A percentile compares a stretch with the other conserved stretches of the same genome.
These are phyloP conservation scores for Mobula hypostoma DNA, from an alignment of 2,113 vertebrate species.

Conservation along the genomic window DNA sequence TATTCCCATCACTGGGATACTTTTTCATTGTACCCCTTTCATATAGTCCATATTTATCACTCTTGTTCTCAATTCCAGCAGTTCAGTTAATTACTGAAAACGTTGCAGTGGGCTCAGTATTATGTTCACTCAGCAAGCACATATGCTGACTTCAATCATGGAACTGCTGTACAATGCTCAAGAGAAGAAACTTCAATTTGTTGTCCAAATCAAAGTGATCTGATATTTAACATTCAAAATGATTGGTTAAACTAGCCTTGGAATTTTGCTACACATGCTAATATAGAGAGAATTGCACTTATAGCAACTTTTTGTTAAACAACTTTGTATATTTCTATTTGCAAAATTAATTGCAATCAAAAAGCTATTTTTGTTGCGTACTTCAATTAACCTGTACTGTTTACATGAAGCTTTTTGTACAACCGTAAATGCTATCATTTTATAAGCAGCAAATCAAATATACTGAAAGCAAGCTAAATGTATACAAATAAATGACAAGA, in stretches of 20 bases:
- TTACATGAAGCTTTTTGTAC: no score
- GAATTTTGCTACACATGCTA: not conserved
- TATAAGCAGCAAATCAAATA: not conserved
- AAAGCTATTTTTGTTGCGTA: not conserved
- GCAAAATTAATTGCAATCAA: not conserved
- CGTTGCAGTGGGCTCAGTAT: not conserved
- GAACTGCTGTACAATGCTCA: not conserved
- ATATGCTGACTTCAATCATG: not conserved
- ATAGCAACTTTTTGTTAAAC: not conserved
- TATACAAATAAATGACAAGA: not conserved
- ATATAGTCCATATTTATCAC: not conserved
- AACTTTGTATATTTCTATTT: not conserved
- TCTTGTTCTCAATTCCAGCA: not conserved
- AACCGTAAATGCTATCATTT: not conserved
- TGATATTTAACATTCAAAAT: not conserved
- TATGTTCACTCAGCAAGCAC: not conserved
- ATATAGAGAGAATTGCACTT: not conserved
- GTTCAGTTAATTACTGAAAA: not conserved
- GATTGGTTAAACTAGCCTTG: not conserved
- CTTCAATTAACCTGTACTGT: not conserved
- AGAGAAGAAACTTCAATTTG: not conserved
- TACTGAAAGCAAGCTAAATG: not conserved
- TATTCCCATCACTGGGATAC: not conserved
- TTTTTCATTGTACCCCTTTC: not conserved
- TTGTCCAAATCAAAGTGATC: not conserved